Percentiles rank a stretch among this genome's conserved stretches.
Conservation (phyloP, 2,888 invertebrate species). For the Morpho helenor region DNA sequence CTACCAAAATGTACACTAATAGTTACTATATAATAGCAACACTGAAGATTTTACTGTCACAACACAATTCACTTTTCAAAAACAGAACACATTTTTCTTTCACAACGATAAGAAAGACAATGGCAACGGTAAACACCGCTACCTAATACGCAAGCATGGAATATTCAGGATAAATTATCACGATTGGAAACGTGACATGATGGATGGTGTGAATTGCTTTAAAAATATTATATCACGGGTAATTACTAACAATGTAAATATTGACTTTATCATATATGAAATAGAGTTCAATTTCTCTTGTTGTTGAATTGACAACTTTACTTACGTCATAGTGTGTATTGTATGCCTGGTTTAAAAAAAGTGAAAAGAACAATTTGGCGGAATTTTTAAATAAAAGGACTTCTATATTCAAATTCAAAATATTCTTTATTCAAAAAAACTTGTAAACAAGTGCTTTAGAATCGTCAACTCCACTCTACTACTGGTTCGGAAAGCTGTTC, state of each 20-base stretch:
- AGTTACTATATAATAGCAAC: constrained; percentile 4
- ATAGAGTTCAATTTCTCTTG: neutral
- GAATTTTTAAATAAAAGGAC: too few species aligned
- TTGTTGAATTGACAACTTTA: neutral
- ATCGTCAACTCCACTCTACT: too few species aligned
- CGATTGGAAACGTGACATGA: constrained; percentile 34
- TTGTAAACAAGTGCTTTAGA: too few species aligned
- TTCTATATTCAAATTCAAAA: too few species aligned
- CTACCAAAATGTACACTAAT: constrained; percentile 2
- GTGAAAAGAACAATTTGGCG: too few species aligned
- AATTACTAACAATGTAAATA: neutral
- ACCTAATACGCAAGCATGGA: constrained; percentile 28
- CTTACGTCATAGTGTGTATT: too few species aligned
- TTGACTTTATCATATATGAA: neutral
- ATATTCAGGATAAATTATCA: constrained; percentile 40
- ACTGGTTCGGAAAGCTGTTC: too few species aligned
- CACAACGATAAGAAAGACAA: neutral
- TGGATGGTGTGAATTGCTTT: constrained; percentile 31
- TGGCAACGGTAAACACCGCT: constrained; percentile 4
- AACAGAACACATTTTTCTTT: constrained; percentile 5
- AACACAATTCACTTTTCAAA: neutral
- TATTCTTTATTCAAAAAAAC: too few species aligned
- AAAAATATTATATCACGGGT: constrained; percentile 3
- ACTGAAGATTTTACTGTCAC: neutral
- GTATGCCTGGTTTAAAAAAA: too few species aligned